Percentiles rank a stretch among this genome's conserved stretches.
These are phyloP conservation scores for Dendrolimus houi DNA, from an alignment of 2,888 invertebrate species.

Conservation along the genomic window DNA sequence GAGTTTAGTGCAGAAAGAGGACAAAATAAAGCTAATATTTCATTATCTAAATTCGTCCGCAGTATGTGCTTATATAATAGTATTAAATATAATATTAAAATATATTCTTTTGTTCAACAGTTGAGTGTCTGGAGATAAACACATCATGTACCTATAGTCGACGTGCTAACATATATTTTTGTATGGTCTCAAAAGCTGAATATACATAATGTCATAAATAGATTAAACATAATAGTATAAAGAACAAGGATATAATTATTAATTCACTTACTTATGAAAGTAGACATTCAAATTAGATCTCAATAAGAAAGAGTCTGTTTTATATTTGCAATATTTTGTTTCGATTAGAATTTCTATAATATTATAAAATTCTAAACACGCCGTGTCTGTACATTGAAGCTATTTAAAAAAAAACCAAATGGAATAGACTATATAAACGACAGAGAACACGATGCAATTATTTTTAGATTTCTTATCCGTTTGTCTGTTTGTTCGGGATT, in stretches of 20 bases:
- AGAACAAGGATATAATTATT: neutral
- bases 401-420: no score
- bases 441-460: no score
- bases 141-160: no score
- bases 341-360: neutral
- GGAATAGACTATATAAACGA: no score
- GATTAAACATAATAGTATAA: neutral
- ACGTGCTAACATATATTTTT: neutral
- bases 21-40: neutral
- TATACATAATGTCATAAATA: neutral
- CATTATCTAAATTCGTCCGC: neutral
- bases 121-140: no score
- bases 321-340: neutral
- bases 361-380: no score
- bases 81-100: no score
- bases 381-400: no score
- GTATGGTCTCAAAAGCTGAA: neutral
- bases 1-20: neutral
- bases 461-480: no score
- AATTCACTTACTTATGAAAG: neutral
- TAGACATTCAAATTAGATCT: slow-evolving; percentile 12
- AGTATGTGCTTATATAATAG: no score
- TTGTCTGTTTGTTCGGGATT: no score
- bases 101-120: no score
- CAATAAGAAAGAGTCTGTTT: neutral